A percentile compares a stretch with the other conserved stretches of the same genome.
phyloP scores from a whole-genome alignment of 2,113 vertebrate species.

The Podarcis cretensis region DNA sequence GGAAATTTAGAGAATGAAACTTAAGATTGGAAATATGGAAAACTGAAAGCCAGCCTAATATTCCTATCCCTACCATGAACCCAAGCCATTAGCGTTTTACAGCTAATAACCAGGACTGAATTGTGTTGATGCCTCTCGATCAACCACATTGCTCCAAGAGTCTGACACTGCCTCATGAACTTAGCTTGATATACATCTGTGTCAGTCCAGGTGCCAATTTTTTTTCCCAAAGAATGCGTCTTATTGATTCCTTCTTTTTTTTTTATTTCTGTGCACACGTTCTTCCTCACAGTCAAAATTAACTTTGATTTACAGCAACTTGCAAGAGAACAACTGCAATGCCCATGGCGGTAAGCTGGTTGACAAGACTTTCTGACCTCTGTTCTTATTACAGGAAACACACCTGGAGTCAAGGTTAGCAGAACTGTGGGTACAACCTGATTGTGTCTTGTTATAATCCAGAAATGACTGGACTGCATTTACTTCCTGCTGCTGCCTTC shows the following conservation, averaged over 20 bases:
- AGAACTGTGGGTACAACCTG: neutral
- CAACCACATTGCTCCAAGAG: neutral
- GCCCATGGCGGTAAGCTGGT: neutral
- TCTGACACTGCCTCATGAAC: neutral
- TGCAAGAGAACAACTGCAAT: neutral
- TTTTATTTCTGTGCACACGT: neutral
- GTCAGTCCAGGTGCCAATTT: neutral
- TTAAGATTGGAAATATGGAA: too few relatives aligned
- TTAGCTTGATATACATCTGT: neutral
- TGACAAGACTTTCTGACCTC: neutral
- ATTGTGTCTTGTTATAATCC: neutral
- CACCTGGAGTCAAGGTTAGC: neutral
- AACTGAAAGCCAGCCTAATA: too few relatives aligned
- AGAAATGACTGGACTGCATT: neutral
- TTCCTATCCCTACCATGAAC: neutral
- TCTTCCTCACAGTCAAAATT: constrained; percentile 7
- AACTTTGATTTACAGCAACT: neutral
- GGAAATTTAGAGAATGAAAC: too few relatives aligned
- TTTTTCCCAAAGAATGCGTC: neutral
- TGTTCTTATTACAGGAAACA: neutral
- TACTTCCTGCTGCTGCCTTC: neutral
- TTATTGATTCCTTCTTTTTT: neutral
- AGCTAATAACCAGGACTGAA: neutral
- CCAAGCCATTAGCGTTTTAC: neutral
- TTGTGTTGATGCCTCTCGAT: neutral